phyloP scores from a whole-genome alignment of 2,797 vertebrate genomes.

The Enteromius unitaeniatus region DNA sequence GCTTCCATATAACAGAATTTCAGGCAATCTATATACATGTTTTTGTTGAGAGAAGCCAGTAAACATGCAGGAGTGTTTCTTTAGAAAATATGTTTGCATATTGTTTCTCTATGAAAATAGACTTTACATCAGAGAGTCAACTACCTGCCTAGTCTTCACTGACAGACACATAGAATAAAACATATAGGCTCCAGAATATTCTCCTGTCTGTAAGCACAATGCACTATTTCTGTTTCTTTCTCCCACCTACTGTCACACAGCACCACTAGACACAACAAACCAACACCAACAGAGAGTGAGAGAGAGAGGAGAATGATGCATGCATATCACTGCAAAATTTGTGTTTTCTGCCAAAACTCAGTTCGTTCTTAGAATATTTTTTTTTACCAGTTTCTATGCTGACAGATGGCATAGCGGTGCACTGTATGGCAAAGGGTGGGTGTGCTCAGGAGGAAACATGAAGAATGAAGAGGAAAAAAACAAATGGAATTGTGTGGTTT shows the following conservation, averaged over 20 bases:
- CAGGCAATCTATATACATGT: neutral
- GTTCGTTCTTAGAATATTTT: neutral
- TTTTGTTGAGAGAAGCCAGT: too few species aligned
- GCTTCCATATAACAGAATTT: neutral
- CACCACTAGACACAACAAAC: neutral
- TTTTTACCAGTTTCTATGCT: neutral
- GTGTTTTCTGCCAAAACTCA: neutral
- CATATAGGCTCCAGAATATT: neutral
- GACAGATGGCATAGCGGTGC: neutral
- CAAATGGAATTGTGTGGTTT: neutral
- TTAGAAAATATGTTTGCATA: neutral
- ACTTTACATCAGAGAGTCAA: neutral
- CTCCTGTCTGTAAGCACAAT: neutral
- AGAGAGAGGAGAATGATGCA: neutral
- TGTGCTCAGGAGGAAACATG: constrained; percentile 1
- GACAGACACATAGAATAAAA: neutral
- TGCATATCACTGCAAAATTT: neutral
- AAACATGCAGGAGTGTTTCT: neutral
- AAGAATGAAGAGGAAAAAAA: neutral
- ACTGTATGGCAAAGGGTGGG: neutral
- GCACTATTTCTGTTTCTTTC: neutral
- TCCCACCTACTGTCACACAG: neutral
- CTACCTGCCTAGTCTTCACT: neutral
- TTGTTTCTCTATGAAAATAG: neutral
- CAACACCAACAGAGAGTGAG: neutral